Conservation (phyloP, 2,113 vertebrate species). For the Pipa parva region DNA sequence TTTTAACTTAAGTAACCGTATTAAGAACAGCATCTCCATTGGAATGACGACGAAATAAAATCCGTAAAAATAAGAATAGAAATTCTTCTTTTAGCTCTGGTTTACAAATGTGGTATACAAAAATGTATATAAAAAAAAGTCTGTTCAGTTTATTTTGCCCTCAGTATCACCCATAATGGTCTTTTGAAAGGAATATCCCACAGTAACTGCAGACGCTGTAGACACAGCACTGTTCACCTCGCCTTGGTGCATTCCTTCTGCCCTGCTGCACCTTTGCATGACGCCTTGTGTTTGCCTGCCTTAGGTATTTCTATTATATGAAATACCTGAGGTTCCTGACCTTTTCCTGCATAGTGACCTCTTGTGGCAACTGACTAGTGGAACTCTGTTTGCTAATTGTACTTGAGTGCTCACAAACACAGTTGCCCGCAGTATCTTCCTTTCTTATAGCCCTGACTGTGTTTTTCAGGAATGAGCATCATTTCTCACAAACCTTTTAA, state of each 20-base stretch:
- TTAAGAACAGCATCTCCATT: slow-evolving; percentile 46
- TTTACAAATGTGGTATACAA: slow-evolving; percentile 99
- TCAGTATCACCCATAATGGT: slow-evolving; percentile 39
- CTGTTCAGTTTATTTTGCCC: slow-evolving; percentile 41
- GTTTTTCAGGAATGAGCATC: slow-evolving; percentile 88
- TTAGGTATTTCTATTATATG: neutral
- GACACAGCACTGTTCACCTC: slow-evolving; percentile 35
- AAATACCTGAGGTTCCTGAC: slow-evolving; percentile 30
- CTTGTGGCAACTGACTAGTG: slow-evolving; percentile 25
- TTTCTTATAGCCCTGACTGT: neutral
- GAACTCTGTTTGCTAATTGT: slow-evolving; percentile 49
- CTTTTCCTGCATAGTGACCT: slow-evolving; percentile 42
- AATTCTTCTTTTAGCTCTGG: slow-evolving; percentile 81
- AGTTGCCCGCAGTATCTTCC: slow-evolving; percentile 40
- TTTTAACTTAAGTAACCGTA: neutral
- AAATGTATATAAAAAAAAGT: slow-evolving; percentile 89
- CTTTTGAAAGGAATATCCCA: slow-evolving; percentile 41
- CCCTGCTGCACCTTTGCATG: slow-evolving; percentile 4
- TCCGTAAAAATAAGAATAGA: slow-evolving; percentile 86
- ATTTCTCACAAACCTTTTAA: slow-evolving; percentile 81
- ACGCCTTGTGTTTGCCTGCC: neutral
- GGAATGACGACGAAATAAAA: slow-evolving; percentile 65
- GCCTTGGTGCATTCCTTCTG: slow-evolving; percentile 45
- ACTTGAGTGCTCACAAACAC: slow-evolving; percentile 34
- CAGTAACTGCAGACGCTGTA: slow-evolving; percentile 12